Percentiles rank a stretch among this genome's conserved stretches.
Evolutionary conservation across 1,140 invertebrate genomes (phyloP).

Genomic region (Drosophila rufa): DNA sequence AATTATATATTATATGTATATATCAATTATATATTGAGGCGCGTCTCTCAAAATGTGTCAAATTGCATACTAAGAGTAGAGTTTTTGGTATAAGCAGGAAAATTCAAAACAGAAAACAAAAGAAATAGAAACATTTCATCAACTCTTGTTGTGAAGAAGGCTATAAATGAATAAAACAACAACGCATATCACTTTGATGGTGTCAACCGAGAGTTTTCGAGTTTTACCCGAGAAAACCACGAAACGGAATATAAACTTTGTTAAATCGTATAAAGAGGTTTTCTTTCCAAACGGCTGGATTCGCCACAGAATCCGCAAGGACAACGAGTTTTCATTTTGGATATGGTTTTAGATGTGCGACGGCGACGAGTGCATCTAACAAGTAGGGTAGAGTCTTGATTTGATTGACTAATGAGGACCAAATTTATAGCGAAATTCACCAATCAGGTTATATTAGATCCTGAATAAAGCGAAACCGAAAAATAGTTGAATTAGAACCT

Average conservation of each 20-base stretch:
- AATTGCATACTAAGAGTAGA: constrained; percentile 64
- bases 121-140: constrained; percentile 63
- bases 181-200: constrained; percentile 79
- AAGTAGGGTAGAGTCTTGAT: constrained; percentile 60
- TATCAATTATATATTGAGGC: constrained; percentile 67
- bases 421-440: constrained; percentile 71
- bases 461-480: constrained; percentile 15
- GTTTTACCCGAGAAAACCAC: constrained; percentile 33
- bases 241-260: constrained; percentile 19
- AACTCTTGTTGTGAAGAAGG: constrained; percentile 77
- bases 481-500: constrained; percentile 23
- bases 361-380: constrained; percentile 21
- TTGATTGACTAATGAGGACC: constrained; percentile 73
- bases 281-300: constrained; percentile 1
- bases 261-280: constrained; percentile 12
- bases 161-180: constrained; percentile 30
- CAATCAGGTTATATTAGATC: constrained; percentile 54
- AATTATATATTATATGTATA: constrained; percentile 75
- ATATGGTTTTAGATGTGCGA: constrained; percentile 36
- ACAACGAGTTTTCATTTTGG: constrained; percentile 51
- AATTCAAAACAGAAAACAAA: constrained; percentile 11
- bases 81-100: constrained; percentile 41
- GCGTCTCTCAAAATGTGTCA: constrained; percentile 72
- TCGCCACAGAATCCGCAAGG: constrained; percentile 9
- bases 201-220: constrained; percentile 52